These are phyloP conservation scores for Oenanthe melanoleuca DNA, from an alignment of 2,113 vertebrate species.

Conservation along the genomic window DNA sequence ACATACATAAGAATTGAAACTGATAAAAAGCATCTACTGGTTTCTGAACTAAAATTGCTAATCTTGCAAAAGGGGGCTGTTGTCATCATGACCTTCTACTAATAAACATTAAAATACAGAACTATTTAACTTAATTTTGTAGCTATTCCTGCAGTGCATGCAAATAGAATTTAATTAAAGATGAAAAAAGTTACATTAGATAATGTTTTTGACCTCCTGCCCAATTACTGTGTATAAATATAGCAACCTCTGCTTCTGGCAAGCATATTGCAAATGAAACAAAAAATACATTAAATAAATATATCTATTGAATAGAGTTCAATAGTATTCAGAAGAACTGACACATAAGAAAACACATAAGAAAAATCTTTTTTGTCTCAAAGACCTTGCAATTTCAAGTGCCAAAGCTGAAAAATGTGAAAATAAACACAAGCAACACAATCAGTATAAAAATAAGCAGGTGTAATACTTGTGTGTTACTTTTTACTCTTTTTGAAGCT, in stretches of 20 bases:
- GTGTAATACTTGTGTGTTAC: fast-evolving
- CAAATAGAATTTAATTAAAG: slow-evolving; percentile 73
- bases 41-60: background rate
- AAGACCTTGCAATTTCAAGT: background rate
- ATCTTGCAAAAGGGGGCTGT: slow-evolving; percentile 36
- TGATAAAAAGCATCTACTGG: background rate
- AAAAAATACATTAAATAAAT: slow-evolving; percentile 27
- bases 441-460: background rate
- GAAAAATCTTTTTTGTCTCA: background rate
- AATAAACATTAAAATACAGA: slow-evolving; percentile 59
- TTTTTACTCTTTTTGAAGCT: background rate
- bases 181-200: slow-evolving; percentile 60
- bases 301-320: background rate
- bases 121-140: slow-evolving; percentile 67
- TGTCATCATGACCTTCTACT: slow-evolving; percentile 50
- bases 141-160: slow-evolving; percentile 54
- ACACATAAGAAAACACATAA: background rate
- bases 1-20: background rate
- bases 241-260: slow-evolving; percentile 52
- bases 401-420: background rate
- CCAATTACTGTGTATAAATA: slow-evolving; percentile 63
- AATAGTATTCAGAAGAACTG: background rate
- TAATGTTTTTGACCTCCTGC: slow-evolving; percentile 63
- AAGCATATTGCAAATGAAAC: slow-evolving; percentile 53
- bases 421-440: background rate